Percentiles rank a stretch among this genome's conserved stretches.
These are phyloP conservation scores for Drosophila nigritarsus DNA, from an alignment of 2,888 invertebrate genomes.

Conservation along the genomic window DNA sequence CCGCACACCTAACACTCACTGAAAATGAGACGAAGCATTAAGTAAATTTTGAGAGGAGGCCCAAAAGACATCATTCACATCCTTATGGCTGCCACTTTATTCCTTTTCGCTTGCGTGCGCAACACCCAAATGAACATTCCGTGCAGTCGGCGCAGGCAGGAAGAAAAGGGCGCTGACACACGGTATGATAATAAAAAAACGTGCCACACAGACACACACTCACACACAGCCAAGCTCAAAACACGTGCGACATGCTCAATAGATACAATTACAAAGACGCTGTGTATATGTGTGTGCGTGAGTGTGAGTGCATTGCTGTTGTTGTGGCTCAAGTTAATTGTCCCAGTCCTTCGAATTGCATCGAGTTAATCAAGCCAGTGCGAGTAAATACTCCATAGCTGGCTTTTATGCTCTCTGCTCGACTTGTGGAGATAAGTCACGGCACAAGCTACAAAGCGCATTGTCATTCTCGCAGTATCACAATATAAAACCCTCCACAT, in stretches of 20 bases:
- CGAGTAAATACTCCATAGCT: constrained; percentile 38
- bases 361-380: constrained; percentile 54
- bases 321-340: constrained; percentile 66
- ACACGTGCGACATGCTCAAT: constrained; percentile 64
- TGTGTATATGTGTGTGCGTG: not conserved
- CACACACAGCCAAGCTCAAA: constrained; percentile 30
- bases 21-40: constrained; percentile 15
- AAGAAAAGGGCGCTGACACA: constrained; percentile 16
- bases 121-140: constrained; percentile 36
- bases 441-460: constrained; percentile 45
- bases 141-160: not conserved
- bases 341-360: constrained; percentile 51
- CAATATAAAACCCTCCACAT: constrained; percentile 17
- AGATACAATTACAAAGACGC: constrained; percentile 17
- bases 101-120: constrained; percentile 64
- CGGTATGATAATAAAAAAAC: constrained; percentile 63
- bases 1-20: not conserved
- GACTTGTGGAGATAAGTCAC: constrained; percentile 61
- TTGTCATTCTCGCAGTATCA: constrained; percentile 34
- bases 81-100: constrained; percentile 44
- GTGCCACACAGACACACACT: constrained; percentile 15
- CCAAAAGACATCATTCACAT: constrained; percentile 30
- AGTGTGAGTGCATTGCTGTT: constrained; percentile 9
- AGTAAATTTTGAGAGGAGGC: constrained; percentile 37
- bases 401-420: constrained; percentile 28